Conservation (phyloP, 2,797 vertebrate species). For the Botia kubotai region DNA sequence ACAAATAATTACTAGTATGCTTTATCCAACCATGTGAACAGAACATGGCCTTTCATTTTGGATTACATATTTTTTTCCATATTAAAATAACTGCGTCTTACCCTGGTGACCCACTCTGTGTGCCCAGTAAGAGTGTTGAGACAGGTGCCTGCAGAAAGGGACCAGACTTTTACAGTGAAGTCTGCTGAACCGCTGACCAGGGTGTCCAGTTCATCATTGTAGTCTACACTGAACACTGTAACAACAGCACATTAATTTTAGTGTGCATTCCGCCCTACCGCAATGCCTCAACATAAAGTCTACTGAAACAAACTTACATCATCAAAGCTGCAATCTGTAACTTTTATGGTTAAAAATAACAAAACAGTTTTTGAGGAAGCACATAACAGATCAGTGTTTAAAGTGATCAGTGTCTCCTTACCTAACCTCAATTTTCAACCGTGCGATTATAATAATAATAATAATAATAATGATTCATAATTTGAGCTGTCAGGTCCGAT, state of each 20-base stretch:
- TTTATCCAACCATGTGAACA: no score
- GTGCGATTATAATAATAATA: no score
- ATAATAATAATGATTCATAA: no score
- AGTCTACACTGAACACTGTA: constrained; percentile 97
- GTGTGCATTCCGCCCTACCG: not conserved
- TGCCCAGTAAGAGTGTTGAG: constrained; percentile 97
- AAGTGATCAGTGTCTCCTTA: no score
- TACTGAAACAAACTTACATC: not conserved
- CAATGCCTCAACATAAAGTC: not conserved
- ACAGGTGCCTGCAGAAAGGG: constrained; percentile 91
- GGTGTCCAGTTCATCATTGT: constrained; percentile 94
- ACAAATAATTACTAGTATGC: not conserved
- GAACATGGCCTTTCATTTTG: no score
- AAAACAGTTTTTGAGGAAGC: no score
- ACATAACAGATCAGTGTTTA: no score
- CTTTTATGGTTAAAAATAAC: no score
- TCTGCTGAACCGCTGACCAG: constrained; percentile 98
- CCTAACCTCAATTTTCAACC: no score
- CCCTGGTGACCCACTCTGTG: constrained; percentile 99
- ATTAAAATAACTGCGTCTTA: constrained; percentile 63
- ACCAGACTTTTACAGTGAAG: constrained; percentile 97
- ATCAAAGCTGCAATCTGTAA: not conserved
- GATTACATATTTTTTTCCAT: not conserved
- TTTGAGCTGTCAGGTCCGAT: no score
- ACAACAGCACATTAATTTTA: constrained; percentile 41